Conservation (phyloP, 2,797 vertebrate species). For the Darevskia mixta region DNA sequence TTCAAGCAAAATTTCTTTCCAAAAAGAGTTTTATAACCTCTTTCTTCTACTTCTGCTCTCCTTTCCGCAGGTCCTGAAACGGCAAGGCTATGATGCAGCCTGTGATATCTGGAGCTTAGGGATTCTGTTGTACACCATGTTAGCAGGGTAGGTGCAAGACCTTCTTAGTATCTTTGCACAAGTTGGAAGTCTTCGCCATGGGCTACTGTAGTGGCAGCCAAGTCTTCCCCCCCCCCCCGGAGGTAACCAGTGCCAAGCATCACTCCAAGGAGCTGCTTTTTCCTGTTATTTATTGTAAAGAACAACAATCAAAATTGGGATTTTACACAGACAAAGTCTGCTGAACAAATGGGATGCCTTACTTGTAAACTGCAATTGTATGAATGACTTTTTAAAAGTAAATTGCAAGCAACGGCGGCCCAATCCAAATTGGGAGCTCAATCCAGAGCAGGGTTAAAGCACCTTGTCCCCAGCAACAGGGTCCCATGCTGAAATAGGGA, state of each 20-base stretch:
- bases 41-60: accelerated
- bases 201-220: neutral
- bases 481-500: too few relatives aligned
- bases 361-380: too few relatives aligned
- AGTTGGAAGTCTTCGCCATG: neutral
- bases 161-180: neutral
- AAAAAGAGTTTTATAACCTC: neutral
- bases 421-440: too few relatives aligned
- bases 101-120: constrained; percentile 98
- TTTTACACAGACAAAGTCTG: neutral
- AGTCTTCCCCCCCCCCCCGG: neutral
- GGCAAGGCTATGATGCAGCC: constrained; percentile 96
- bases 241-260: neutral
- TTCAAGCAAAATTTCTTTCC: neutral
- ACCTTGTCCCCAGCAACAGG: too few relatives aligned
- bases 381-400: too few relatives aligned
- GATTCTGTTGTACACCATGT: constrained; percentile 94
- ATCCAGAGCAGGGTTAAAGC: neutral
- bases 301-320: neutral
- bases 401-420: too few relatives aligned
- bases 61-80: constrained; percentile 87
- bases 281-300: neutral
- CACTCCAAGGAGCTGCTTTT: neutral
- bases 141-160: constrained; percentile 87
- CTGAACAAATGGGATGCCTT: too few relatives aligned